phyloP scores from a whole-genome alignment of 2,888 invertebrate genomes.

The Nephrotoma flavescens region DNA sequence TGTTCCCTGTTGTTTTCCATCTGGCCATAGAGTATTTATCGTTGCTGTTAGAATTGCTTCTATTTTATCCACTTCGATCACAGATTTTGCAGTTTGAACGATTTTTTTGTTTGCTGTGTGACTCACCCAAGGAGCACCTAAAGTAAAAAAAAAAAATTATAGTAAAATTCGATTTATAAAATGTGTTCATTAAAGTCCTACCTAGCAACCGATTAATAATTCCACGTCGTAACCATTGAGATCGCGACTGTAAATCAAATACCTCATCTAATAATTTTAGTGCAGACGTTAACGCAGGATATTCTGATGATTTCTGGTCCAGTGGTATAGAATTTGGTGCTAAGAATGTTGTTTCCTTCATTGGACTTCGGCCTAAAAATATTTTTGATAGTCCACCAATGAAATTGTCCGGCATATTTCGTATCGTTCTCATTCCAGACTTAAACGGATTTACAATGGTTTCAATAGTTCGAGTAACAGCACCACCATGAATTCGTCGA shows the following conservation, averaged over 20 bases:
- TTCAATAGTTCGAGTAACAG: conserved; percentile 39
- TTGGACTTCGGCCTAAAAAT: conserved; percentile 37
- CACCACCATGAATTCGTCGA: conserved; percentile 42
- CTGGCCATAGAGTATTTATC: conserved; percentile 42
- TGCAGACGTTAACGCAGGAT: conserved; percentile 68
- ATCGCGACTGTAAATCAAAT: conserved; percentile 65
- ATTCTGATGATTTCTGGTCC: conserved; percentile 33
- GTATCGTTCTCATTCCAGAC: conserved; percentile 58
- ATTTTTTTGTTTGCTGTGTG: conserved; percentile 71
- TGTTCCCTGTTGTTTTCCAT: conserved; percentile 27
- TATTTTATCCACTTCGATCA: conserved; percentile 65
- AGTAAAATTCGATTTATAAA: background rate
- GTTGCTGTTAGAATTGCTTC: conserved; percentile 34
- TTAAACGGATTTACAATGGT: conserved; percentile 44
- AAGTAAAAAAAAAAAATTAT: background rate
- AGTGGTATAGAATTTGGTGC: conserved; percentile 11
- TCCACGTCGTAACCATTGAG: conserved; percentile 65
- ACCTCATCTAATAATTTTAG: conserved; percentile 70
- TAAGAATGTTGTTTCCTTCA: conserved; percentile 17
- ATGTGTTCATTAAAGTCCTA: background rate
- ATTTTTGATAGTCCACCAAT: conserved; percentile 44
- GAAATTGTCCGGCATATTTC: conserved; percentile 62
- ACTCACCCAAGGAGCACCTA: conserved; percentile 37
- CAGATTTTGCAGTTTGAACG: conserved; percentile 58
- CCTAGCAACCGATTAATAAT: conserved; percentile 49